phyloP scores from a whole-genome alignment of 2,113 vertebrate species.

The Clarias macrocephalus region DNA sequence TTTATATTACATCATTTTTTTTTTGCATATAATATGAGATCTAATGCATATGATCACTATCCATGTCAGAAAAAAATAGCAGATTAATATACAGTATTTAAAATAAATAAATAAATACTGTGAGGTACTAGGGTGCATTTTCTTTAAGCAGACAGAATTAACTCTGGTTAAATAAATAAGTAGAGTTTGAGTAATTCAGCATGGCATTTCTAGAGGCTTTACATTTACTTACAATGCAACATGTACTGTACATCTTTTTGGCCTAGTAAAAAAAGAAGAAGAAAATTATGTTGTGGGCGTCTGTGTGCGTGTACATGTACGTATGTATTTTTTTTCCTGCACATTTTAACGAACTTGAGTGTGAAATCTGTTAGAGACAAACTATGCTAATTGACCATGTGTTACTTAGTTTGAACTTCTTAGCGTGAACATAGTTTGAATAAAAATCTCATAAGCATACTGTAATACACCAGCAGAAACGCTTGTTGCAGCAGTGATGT shows the following conservation, averaged over 20 bases:
- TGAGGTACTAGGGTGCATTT: background rate
- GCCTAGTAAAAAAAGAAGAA: background rate
- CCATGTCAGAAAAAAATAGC: background rate
- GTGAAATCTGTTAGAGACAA: background rate
- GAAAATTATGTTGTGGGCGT: too few species aligned
- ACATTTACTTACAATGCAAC: background rate
- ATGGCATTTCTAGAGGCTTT: background rate
- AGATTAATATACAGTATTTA: background rate
- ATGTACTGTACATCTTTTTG: too few species aligned
- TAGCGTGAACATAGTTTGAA: background rate
- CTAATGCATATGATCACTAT: background rate
- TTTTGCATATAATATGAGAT: background rate
- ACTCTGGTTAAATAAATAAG: background rate
- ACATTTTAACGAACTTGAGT: background rate
- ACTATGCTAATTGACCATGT: background rate
- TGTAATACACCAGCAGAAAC: background rate
- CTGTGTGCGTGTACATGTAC: too few species aligned
- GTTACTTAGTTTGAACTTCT: background rate
- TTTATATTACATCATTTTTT: background rate
- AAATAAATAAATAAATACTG: background rate
- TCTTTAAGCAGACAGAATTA: background rate
- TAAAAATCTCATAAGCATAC: background rate
- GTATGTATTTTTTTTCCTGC: too few species aligned
- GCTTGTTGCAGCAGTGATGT: background rate
- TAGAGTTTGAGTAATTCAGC: background rate